Conservation (phyloP, 2,888 invertebrate species). For the Pollenia griseotomentosa region DNA sequence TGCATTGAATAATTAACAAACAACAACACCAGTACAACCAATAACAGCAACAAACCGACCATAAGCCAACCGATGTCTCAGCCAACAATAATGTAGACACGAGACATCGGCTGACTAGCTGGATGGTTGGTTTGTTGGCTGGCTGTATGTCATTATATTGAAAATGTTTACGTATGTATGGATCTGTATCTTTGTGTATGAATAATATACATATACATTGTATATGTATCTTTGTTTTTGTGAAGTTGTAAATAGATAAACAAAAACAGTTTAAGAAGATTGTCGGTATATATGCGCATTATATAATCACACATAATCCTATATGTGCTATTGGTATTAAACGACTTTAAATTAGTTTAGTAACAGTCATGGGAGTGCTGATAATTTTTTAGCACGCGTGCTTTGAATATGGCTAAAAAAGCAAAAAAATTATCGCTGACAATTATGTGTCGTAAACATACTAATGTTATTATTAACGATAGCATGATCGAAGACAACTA, state of each 20-base stretch:
- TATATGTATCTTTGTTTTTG: background rate
- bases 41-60: background rate
- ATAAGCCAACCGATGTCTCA: background rate
- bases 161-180: background rate
- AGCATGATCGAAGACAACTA: too few species aligned
- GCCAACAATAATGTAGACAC: slow-evolving; percentile 51
- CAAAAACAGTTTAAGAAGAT: background rate
- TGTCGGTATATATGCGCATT: background rate
- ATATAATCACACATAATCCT: background rate
- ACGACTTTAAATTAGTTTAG: background rate
- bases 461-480: too few species aligned
- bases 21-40: slow-evolving; percentile 6
- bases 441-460: too few species aligned
- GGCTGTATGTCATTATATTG: slow-evolving; percentile 47
- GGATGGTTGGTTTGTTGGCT: slow-evolving; percentile 8
- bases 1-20: slow-evolving; percentile 66
- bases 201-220: too few species aligned
- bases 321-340: background rate
- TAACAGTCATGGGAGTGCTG: background rate
- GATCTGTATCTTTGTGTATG: background rate
- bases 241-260: too few species aligned
- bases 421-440: too few species aligned
- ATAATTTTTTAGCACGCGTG: too few species aligned
- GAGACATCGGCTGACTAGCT: slow-evolving; percentile 36
- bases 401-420: too few species aligned